These are phyloP conservation scores for Psylliodes chrysocephalus DNA, from an alignment of 2,888 invertebrate genomes.

Conservation along the genomic window DNA sequence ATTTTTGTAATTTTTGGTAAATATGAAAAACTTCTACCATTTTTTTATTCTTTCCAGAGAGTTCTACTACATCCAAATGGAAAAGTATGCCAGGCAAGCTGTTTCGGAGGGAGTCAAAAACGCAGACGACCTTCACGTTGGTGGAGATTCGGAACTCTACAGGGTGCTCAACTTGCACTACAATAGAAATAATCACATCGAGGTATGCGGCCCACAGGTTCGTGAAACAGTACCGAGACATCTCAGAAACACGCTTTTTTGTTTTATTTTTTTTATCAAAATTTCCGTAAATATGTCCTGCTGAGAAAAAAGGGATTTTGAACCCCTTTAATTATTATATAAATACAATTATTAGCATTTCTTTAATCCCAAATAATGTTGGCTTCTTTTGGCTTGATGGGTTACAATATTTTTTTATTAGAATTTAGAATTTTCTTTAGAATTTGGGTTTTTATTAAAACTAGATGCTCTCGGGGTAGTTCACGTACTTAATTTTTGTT, in stretches of 20 bases:
- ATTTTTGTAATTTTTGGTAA: too few species aligned
- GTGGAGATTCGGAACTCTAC: slow-evolving; percentile 96
- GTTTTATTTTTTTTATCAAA: slow-evolving; percentile 33
- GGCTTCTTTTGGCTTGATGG: too few species aligned
- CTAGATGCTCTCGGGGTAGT: slow-evolving; percentile 40
- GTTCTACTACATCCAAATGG: slow-evolving; percentile 99
- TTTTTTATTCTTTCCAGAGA: slow-evolving; percentile 95
- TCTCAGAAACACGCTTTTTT: slow-evolving; percentile 42
- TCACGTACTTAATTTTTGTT: slow-evolving; percentile 45
- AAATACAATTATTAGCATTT: too few species aligned
- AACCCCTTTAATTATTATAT: too few species aligned
- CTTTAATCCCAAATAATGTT: too few species aligned
- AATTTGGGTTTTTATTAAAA: neutral
- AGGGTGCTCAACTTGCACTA: slow-evolving; percentile 98
- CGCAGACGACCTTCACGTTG: slow-evolving; percentile 93
- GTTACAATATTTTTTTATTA: too few species aligned
- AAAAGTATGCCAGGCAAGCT: slow-evolving; percentile 98
- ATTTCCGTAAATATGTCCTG: too few species aligned
- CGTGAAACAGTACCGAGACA: slow-evolving; percentile 64
- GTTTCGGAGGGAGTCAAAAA: slow-evolving; percentile 95
- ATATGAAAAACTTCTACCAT: too few species aligned
- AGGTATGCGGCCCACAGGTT: slow-evolving; percentile 82
- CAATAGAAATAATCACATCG: slow-evolving; percentile 96
- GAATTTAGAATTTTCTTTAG: too few species aligned
- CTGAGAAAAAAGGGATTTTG: too few species aligned